Conservation (phyloP, 2,113 vertebrate species). For the Malurus cyaneus region DNA sequence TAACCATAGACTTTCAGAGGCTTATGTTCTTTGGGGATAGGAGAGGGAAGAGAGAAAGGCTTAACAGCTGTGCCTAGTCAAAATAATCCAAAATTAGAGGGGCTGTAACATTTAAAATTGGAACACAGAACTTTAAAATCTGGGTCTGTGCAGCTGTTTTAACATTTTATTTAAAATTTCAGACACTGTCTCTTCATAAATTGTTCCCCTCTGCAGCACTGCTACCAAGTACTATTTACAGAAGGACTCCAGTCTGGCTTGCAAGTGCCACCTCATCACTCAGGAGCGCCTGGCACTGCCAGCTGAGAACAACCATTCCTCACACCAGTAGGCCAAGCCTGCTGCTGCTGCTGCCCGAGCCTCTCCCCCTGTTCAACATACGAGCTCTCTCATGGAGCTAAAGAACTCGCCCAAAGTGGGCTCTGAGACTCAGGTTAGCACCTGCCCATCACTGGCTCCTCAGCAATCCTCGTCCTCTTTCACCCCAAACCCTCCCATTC, state of each 20-base stretch:
- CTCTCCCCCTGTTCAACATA: background rate
- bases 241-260: conserved; percentile 41
- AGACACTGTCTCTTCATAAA: conserved; percentile 55
- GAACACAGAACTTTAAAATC: conserved; percentile 4
- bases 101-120: conserved; percentile 54
- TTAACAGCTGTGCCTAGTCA: conserved; percentile 45
- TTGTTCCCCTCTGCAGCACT: conserved; percentile 34
- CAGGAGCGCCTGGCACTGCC: background rate
- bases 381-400: background rate
- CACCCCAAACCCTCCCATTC: fast-evolving
- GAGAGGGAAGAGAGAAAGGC: background rate
- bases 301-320: background rate
- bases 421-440: background rate
- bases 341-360: background rate
- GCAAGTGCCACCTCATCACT: conserved; percentile 56
- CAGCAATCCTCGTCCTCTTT: background rate
- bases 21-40: conserved; percentile 1
- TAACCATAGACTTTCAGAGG: background rate
- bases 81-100: conserved; percentile 57
- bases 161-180: conserved; percentile 51
- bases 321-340: fast-evolving
- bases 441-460: background rate
- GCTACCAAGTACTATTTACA: conserved; percentile 51
- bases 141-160: conserved; percentile 29
- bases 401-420: fast-evolving